Conservation (phyloP, 30 jellyfish, hydroid and myxozoan species). For the Aurelia coerulea region DNA sequence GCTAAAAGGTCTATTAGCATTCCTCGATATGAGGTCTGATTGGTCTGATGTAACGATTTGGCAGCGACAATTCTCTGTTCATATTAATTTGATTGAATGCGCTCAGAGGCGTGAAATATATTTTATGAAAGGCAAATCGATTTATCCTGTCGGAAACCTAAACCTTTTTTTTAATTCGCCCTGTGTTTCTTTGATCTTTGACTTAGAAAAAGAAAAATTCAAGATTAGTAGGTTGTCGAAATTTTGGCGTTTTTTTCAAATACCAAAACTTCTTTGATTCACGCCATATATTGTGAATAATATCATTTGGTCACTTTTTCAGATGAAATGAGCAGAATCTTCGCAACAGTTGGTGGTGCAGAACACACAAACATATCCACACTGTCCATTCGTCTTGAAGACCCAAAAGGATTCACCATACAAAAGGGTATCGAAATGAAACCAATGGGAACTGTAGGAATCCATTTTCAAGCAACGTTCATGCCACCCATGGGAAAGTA, state of each 20-base stretch:
- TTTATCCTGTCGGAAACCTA: not conserved
- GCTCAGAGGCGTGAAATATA: no score
- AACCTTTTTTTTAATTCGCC: not conserved
- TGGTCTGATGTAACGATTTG: no score
- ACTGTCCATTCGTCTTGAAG: slow-evolving; percentile 35
- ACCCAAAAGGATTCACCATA: slow-evolving; percentile 50
- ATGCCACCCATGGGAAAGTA: slow-evolving; percentile 44
- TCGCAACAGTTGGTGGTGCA: slow-evolving; percentile 57
- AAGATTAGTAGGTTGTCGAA: no score
- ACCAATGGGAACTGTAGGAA: slow-evolving; percentile 35
- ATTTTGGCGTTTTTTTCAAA: no score
- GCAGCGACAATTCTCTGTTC: no score
- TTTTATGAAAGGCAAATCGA: no score
- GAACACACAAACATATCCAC: slow-evolving; percentile 45
- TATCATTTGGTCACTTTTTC: not conserved
- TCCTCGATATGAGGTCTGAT: no score
- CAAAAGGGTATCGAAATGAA: slow-evolving; percentile 41
- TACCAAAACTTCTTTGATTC: no score
- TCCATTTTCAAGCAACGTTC: slow-evolving; percentile 50
- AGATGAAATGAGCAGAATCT: slow-evolving; percentile 47
- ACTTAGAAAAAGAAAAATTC: no score
- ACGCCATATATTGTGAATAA: not conserved
- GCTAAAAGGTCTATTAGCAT: no score
- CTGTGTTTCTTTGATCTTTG: no score
- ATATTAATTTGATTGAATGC: no score